phyloP scores from a whole-genome alignment of 2,797 vertebrate genomes.

The Malurus leucopterus region DNA sequence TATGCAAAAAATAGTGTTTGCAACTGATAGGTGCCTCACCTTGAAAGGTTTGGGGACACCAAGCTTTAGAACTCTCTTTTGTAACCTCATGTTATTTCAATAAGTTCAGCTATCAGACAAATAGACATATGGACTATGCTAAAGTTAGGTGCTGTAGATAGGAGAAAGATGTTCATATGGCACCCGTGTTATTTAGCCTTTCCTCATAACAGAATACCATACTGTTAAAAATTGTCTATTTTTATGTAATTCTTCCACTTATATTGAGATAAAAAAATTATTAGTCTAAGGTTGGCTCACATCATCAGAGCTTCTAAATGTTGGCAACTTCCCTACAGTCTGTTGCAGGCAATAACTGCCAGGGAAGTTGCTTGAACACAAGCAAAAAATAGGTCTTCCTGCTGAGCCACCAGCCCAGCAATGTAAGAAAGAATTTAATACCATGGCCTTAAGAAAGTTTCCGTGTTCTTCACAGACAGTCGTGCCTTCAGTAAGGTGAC shows the following conservation, averaged over 20 bases:
- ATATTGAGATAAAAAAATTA: conserved; percentile 83
- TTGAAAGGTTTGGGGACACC: background rate
- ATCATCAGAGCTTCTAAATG: conserved; percentile 76
- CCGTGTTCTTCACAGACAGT: conserved; percentile 62
- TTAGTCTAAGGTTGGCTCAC: conserved; percentile 81
- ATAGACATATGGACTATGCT: conserved; percentile 80
- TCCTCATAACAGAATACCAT: conserved; percentile 72
- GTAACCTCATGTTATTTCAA: conserved; percentile 51
- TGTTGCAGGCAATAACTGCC: conserved; percentile 78
- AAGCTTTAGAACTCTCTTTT: conserved; percentile 56
- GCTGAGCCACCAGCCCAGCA: conserved; percentile 68
- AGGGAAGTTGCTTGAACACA: conserved; percentile 75
- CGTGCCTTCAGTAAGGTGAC: conserved; percentile 66
- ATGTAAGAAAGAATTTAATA: conserved; percentile 54
- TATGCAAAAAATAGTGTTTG: background rate
- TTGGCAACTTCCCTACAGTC: conserved; percentile 77
- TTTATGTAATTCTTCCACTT: conserved; percentile 81
- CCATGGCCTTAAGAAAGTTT: conserved; percentile 70
- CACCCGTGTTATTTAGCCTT: conserved; percentile 68
- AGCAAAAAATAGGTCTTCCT: conserved; percentile 78
- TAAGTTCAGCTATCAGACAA: conserved; percentile 76
- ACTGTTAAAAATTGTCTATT: conserved; percentile 80
- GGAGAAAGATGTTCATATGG: conserved; percentile 72
- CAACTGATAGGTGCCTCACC: conserved; percentile 46
- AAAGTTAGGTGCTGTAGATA: conserved; percentile 75